A percentile compares a stretch with the other conserved stretches of the same genome.
These are phyloP conservation scores for Lepus timidus DNA, from an alignment of 2,113 vertebrate genomes.

Conservation along the genomic window DNA sequence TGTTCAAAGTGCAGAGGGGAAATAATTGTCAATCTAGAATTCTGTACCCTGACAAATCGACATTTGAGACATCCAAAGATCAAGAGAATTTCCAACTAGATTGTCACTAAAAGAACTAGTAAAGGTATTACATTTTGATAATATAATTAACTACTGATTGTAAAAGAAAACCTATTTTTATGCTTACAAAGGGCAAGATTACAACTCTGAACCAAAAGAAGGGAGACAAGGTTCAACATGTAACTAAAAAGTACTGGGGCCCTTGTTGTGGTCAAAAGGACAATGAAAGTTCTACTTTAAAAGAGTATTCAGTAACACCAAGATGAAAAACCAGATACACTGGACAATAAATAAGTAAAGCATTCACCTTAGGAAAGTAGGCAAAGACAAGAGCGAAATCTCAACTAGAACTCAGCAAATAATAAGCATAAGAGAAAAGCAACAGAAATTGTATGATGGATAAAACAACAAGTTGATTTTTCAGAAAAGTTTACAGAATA, in stretches of 20 bases:
- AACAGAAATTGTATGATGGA: not conserved
- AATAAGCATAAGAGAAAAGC: not conserved
- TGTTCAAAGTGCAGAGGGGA: not conserved
- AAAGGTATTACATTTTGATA: slow-evolving; percentile 9
- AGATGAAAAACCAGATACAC: slow-evolving; percentile 6
- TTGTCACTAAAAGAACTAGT: not conserved
- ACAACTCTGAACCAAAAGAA: not conserved
- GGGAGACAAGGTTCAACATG: not conserved
- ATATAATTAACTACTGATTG: not conserved
- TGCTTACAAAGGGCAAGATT: slow-evolving; percentile 33
- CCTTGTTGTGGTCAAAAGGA: not conserved
- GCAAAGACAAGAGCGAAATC: slow-evolving; percentile 6
- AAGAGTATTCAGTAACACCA: not conserved
- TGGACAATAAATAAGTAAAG: not conserved
- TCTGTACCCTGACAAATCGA: not conserved
- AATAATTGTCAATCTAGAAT: not conserved
- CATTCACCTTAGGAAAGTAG: not conserved
- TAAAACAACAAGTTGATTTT: not conserved
- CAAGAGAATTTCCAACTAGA: not conserved
- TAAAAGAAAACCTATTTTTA: not conserved
- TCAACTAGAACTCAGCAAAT: slow-evolving; percentile 34
- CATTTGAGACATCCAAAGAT: not conserved
- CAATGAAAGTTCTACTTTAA: not conserved
- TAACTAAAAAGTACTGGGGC: not conserved
- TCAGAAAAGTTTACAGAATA: not conserved